These are phyloP conservation scores for Andrena hattorfiana DNA, from an alignment of 2,888 invertebrate genomes.

Conservation along the genomic window DNA sequence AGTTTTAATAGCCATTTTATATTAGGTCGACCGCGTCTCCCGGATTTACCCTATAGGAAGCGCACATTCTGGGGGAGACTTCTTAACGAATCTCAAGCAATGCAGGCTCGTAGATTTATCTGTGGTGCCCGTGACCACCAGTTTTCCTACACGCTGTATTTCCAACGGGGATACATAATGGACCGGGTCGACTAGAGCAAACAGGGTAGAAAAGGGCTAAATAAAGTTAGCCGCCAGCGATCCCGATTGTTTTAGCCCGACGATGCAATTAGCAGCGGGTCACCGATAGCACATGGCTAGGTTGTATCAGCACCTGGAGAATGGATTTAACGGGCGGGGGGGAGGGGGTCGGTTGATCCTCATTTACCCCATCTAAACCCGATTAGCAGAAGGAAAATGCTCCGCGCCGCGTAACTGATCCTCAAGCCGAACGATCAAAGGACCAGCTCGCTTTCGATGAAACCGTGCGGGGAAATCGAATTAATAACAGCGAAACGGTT, in stretches of 20 bases:
- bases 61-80: too few species aligned
- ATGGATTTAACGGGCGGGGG: conserved; percentile 43
- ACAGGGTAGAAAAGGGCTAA: background rate
- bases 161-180: conserved; percentile 9
- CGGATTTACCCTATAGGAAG: too few species aligned
- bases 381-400: conserved; percentile 68
- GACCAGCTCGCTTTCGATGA: conserved; percentile 42
- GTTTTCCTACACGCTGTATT: background rate
- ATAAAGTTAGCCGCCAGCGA: conserved; percentile 59
- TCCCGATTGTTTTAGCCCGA: conserved; percentile 64
- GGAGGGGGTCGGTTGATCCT: conserved; percentile 68
- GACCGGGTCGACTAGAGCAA: background rate
- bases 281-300: conserved; percentile 38
- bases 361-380: conserved; percentile 67
- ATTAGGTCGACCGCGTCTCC: too few species aligned
- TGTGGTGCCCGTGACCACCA: background rate
- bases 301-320: conserved; percentile 48
- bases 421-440: conserved; percentile 66
- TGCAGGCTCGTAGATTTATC: background rate
- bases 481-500: conserved; percentile 60
- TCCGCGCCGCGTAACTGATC: conserved; percentile 40
- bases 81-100: too few species aligned
- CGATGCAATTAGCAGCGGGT: conserved; percentile 61
- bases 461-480: conserved; percentile 59
- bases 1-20: too few species aligned